Evolutionary conservation across 2,888 invertebrate species (phyloP), one percentile per base, ranked within the genome.

Genomic region (Tipula confusa): DNA sequence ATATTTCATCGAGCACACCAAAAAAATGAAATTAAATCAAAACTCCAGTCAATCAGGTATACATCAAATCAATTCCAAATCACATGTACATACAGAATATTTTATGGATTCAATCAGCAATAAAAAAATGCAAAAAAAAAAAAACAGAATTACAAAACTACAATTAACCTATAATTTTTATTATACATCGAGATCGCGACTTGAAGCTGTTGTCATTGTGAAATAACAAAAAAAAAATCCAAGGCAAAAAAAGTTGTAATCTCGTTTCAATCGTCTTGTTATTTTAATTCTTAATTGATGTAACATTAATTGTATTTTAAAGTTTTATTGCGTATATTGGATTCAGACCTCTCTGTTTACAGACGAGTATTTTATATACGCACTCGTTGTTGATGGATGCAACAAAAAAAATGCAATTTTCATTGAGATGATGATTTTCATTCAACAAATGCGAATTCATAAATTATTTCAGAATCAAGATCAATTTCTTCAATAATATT

Each of bases 151-250:
- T 64, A 64, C 64, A 64, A 64, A 64, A 24, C 64, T 64, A 64
- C 64, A 64, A 64, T 64, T 64, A 64, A 64, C 64, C 64, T 64
- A 64, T 64, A 64, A 64, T 64, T 64, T 64, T 64, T 64, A 64
- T 64, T 64, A 64, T 64, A 64, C 64, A 64, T 64, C 64, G 64
- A 64, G 64, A 64, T 64, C 64, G 64, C 64, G 64, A 64, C 64
- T 64, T 64, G 64, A 64, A 64, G 64, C 24, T 64, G 64, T 64
- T 64, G 64, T 64, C 64, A 64, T 64, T 64, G 64, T 64, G 64
- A 64, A 64, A 64, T 64, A 24, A 64, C 24, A 64, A 18, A 24
- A 64, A 18, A 9, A 48, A 64, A 64, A 24, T 64, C 24, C 64
- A 64, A 64, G 64, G 64, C 64, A 64, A 24, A 18, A 64, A 64